Conservation (phyloP, 2,113 vertebrate species). For the Edolisoma coerulescens region DNA sequence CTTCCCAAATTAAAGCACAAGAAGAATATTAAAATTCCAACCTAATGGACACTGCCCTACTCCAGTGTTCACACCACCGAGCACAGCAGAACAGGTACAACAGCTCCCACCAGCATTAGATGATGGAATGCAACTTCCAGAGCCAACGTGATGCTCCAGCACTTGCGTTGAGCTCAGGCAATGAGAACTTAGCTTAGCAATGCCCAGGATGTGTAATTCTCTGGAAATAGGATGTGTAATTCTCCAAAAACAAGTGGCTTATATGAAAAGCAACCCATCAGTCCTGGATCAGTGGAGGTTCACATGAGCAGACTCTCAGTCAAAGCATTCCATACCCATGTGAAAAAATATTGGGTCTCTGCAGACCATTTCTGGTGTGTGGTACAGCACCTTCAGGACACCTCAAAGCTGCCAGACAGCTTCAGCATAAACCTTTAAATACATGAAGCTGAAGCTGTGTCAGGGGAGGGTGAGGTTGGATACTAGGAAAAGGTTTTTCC, state of each 20-base stretch:
- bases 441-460: neutral
- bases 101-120: accelerated
- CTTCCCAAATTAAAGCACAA: neutral
- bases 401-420: neutral
- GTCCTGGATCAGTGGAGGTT: accelerated
- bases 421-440: neutral
- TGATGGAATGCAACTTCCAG: neutral
- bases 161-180: accelerated
- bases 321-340: neutral
- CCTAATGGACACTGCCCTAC: neutral
- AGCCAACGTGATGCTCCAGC: neutral
- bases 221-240: neutral
- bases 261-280: neutral
- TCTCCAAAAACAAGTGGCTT: neutral
- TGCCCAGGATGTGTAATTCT: neutral
- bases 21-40: neutral
- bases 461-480: neutral
- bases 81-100: neutral
- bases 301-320: neutral
- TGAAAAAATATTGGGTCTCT: neutral
- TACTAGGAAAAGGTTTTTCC: neutral
- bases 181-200: neutral
- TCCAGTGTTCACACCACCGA: neutral
- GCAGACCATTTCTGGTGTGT: neutral
- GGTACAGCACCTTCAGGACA: neutral